Base-by-base conservation (phyloP, 2,797 vertebrate species). In the Pseudochirops corinnae region DNA sequence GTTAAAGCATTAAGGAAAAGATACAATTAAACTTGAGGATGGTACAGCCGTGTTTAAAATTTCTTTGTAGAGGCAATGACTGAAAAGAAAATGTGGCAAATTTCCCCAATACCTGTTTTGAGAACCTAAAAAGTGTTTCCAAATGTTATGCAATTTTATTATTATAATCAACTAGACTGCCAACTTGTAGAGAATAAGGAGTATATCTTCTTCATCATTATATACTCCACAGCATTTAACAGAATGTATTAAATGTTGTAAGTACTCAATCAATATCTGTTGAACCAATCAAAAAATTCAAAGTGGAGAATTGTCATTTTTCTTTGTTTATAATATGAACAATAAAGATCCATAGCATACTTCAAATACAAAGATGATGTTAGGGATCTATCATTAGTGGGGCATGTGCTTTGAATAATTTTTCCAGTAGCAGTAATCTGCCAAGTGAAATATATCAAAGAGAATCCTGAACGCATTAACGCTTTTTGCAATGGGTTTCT, bases 1-100 rank as follows among this genome's bases (percentile, higher is more conserved):
- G 52, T 92, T 93, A 93, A 93, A 93, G 93, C 58, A 74, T 16
- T 58, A 58, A 92, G 11, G 33, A 26, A 28, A 90, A 50, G 57
- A 56, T 93, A 14, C n/a, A 53, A 50, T 96, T 93, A 57, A 92
- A 56, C 92, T 94, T 55, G 93, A 95, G 56, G 50, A 93, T 93
- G 56, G 11, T 90, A 93, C n/a, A 87, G 53, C 24, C 28, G 46
- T 56, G 50, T 56, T 56, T 55, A 33, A 91, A 91, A 16, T 18
- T 74, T 74, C 33, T 74, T n/a, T 13, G 12, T 56, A n/a, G 21
- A n/a, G 53, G 52, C 55, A 53, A 55, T 18, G 13, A 52, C 31
- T 55, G 29, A 91, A 55, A 91, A 91, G 31, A 91, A n/a, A 33
- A 55, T 33, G 28, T 55, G 33, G 33, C 29, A 91, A 55, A 33